Conservation (phyloP, 2,888 invertebrate genomes). For the Cheilosia vernalis region DNA sequence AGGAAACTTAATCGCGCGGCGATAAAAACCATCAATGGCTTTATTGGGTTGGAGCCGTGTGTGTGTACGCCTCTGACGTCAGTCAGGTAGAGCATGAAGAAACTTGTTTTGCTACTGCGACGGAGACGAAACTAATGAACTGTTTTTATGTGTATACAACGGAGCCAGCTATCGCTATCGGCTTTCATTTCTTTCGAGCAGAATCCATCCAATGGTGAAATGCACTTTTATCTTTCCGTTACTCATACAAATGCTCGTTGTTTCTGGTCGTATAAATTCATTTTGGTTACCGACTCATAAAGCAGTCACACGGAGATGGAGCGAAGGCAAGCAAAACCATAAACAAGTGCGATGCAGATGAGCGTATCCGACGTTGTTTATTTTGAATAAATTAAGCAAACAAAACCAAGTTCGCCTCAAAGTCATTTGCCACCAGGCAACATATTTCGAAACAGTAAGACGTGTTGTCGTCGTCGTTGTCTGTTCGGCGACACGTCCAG, state of each 20-base stretch:
- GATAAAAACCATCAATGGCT: slow-evolving; percentile 25
- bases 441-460: neutral
- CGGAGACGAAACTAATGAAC: too few relatives aligned
- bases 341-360: neutral
- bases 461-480: neutral
- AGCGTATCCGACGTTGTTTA: neutral
- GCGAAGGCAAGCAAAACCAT: neutral
- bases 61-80: slow-evolving; percentile 52
- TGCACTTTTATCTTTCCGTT: neutral
- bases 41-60: slow-evolving; percentile 37
- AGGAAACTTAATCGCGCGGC: slow-evolving; percentile 46
- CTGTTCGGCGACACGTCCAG: neutral
- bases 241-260: neutral
- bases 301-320: slow-evolving; percentile 17
- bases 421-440: neutral
- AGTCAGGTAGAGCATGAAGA: neutral
- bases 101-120: slow-evolving; percentile 40
- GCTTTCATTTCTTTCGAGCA: neutral
- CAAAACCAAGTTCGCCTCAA: slow-evolving; percentile 30
- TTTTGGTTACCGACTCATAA: slow-evolving; percentile 16
- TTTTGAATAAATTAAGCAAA: slow-evolving; percentile 12
- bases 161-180: neutral
- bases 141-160: neutral
- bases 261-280: neutral
- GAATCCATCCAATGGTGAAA: slow-evolving; percentile 8